Percentiles rank a stretch among this genome's conserved stretches.
phyloP scores from a whole-genome alignment of 2,797 vertebrate genomes.

The Malurus leucopterus region DNA sequence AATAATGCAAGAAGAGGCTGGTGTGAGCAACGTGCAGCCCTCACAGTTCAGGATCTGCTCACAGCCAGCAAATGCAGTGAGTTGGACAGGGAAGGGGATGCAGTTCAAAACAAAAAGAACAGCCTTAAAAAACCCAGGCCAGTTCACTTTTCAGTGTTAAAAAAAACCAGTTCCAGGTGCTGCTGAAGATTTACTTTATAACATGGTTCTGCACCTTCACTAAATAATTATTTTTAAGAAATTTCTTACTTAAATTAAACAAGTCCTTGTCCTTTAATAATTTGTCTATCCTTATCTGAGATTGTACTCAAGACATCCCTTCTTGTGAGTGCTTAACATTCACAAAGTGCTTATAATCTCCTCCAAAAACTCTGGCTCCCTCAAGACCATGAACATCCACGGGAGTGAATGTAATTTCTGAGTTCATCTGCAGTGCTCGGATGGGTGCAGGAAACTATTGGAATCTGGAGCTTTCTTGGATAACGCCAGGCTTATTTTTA shows the following conservation, averaged over 20 bases:
- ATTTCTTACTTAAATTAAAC: not conserved
- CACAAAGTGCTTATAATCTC: not conserved
- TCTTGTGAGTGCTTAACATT: not conserved
- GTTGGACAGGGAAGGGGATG: no score
- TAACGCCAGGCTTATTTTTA: not conserved
- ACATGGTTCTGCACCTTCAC: not conserved
- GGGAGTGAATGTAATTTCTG: not conserved
- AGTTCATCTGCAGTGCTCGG: not conserved
- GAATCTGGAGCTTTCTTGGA: not conserved
- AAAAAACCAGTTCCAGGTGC: not conserved
- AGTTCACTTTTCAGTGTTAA: not conserved
- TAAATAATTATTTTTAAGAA: not conserved
- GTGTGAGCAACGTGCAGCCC: slow-evolving; percentile 34
- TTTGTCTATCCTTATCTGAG: not conserved
- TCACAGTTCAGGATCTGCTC: slow-evolving; percentile 6
- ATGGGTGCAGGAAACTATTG: not conserved
- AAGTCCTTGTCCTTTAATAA: not conserved
- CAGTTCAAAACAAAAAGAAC: not conserved
- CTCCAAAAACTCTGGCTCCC: not conserved
- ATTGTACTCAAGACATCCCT: not conserved
- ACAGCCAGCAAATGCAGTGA: slow-evolving; percentile 15
- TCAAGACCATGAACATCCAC: not conserved
- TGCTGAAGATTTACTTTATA: not conserved
- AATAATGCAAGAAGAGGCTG: slow-evolving; percentile 61
- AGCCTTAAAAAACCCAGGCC: not conserved